Evolutionary conservation across 1,140 invertebrate species (phyloP).

Genomic region (Sycobia sp.): DNA sequence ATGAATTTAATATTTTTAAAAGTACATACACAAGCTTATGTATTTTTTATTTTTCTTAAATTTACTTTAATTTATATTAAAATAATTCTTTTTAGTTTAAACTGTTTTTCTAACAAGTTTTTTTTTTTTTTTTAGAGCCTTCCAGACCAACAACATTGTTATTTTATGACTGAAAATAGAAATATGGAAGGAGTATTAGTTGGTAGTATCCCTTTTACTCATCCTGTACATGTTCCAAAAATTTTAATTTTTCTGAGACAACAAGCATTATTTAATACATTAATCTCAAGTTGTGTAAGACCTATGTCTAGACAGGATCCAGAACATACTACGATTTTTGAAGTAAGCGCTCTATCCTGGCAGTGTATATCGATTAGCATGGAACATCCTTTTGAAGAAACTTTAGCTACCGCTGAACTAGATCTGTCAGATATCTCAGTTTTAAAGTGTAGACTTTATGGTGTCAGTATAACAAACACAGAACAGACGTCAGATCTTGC

Average conservation of each 20-base stretch:
- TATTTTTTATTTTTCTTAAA: no score
- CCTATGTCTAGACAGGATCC: conserved; percentile 70
- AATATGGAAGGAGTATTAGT: conserved; percentile 82
- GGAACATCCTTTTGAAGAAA: conserved; percentile 91
- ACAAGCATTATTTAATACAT: conserved; percentile 89
- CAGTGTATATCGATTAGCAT: conserved; percentile 88
- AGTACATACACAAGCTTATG: no score
- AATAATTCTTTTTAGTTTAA: no score
- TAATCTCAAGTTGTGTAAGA: conserved; percentile 86
- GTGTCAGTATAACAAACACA: conserved; percentile 62
- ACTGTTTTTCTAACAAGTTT: no score
- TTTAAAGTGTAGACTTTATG: conserved; percentile 69
- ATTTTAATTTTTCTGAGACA: conserved; percentile 85
- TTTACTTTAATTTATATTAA: no score
- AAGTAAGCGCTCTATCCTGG: conserved; percentile 87
- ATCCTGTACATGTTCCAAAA: conserved; percentile 90
- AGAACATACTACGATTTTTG: conserved; percentile 85
- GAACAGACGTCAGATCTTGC: conserved; percentile 77
- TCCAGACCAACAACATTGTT: conserved; percentile 91
- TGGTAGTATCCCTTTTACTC: conserved; percentile 86
- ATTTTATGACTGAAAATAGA: conserved; percentile 85
- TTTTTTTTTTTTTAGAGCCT: conserved; percentile 69
- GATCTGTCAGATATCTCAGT: conserved; percentile 82
- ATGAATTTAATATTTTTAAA: no score
- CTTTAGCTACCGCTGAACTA: conserved; percentile 89